Evolutionary conservation across 2,113 vertebrate species (phyloP), one percentile per base, ranked within the genome.

Genomic region (Fukomys damarensis): DNA sequence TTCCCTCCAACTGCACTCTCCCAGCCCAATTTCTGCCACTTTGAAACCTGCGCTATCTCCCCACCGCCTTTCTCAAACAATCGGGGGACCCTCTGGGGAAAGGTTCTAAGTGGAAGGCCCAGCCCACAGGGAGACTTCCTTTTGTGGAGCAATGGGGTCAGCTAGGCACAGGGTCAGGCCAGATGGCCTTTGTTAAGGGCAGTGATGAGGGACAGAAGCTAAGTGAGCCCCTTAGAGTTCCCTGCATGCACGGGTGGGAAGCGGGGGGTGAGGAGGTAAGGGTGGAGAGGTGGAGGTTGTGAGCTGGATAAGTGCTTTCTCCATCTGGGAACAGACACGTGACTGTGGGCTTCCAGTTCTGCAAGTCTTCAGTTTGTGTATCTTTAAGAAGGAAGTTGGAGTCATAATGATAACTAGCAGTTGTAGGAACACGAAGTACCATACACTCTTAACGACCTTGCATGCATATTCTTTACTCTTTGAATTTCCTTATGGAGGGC

Each of bases 141-240:
- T 43, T 19, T 11, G 32, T 12, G 30, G 52, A 41, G 28, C 0
- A 0, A 11, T 3, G 2, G 58, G 20, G 41, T 30, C 13, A 46
- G 52, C 61, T 61, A n/a, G 52, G 46, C 35, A 30, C 28, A 76
- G 7, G 11, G 11, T 35, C 11, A 41, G 54, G 10, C 26, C 35
- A 63, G 1, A 30, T 16, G 30, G 59, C 61, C 0, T 0, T 32
- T 13, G 26, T 41, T 7, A 43, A 32, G 59, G 32, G 38, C 24
- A 66, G 24, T 12, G 14, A 49, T 14, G 30, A 30, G 26, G 59
- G 19, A 12, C 17, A 19, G 41, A 41, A 54, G n/a, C 9, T 24
- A 16, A 24, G 24, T 46, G 30, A 28, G 6, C 20, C 81, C 63
- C 6, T 2, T 19, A 24, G 66, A 88, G 38, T 59, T 24, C 26